A percentile compares a stretch with the other conserved stretches of the same genome.
phyloP scores from a whole-genome alignment of 2,113 vertebrate species.

The Periophthalmus modestus region DNA sequence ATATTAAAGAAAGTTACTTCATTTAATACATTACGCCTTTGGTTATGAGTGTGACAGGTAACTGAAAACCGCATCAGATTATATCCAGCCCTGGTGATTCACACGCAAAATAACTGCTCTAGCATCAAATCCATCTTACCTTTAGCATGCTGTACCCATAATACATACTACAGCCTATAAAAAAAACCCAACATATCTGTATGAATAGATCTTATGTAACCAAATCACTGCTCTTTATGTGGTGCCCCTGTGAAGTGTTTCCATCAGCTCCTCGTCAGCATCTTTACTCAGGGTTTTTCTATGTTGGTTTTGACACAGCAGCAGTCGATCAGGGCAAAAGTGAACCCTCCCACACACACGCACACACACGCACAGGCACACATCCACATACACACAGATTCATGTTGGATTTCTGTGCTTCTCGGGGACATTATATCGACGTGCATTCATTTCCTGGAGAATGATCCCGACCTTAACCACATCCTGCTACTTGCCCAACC shows the following conservation, averaged over 20 bases:
- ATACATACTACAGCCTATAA: neutral
- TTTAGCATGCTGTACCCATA: neutral
- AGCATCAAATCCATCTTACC: neutral
- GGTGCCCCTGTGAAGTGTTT: slow-evolving; percentile 45
- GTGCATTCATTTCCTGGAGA: no score
- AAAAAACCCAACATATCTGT: neutral
- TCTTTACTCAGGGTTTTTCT: slow-evolving; percentile 43
- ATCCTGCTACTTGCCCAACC: no score
- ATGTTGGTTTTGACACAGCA: slow-evolving; percentile 61
- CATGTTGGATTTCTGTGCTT: no score
- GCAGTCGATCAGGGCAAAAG: slow-evolving; percentile 50
- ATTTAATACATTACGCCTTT: neutral
- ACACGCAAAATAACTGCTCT: neutral
- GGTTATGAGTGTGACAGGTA: neutral
- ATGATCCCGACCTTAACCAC: no score
- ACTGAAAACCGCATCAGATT: neutral
- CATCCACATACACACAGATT: no score
- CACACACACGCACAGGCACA: no score
- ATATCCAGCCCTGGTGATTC: neutral
- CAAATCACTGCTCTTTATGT: slow-evolving; percentile 31
- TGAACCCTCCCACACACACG: slow-evolving; percentile 46
- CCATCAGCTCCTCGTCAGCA: slow-evolving; percentile 50
- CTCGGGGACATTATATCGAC: no score
- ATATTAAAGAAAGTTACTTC: neutral
- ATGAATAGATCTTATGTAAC: slow-evolving; percentile 11